A percentile compares a stretch with the other conserved stretches of the same genome.
These are phyloP conservation scores for Cirrhinus mrigala DNA, from an alignment of 2,797 vertebrate species.

Conservation along the genomic window DNA sequence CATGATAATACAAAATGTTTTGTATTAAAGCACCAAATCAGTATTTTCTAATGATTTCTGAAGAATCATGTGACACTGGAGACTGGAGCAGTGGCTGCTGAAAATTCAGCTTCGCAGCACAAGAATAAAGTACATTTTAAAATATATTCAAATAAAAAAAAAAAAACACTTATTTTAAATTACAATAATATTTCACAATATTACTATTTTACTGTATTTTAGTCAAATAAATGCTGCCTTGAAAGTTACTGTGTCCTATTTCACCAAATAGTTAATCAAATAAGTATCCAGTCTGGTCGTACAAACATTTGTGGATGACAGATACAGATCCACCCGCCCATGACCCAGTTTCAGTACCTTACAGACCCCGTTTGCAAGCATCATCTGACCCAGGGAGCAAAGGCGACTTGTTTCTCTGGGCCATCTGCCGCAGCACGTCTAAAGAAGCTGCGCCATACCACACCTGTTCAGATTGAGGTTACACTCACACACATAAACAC, in stretches of 20 bases:
- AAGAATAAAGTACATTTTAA: not conserved
- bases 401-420: not conserved
- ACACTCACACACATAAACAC: conserved; percentile 27
- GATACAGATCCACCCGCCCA: not conserved
- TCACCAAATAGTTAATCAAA: conserved; percentile 13
- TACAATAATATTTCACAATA: not conserved
- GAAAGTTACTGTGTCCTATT: not conserved
- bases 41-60: not conserved
- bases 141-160: not conserved
- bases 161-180: not conserved
- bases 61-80: not conserved
- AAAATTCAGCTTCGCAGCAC: not conserved
- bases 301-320: not conserved
- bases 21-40: not conserved
- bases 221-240: not conserved
- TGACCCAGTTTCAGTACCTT: conserved; percentile 51
- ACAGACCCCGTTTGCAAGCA: conserved; percentile 26
- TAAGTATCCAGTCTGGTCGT: not conserved
- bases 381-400: conserved; percentile 22
- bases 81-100: not conserved
- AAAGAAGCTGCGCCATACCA: conserved; percentile 6
- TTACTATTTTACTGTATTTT: not conserved
- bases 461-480: not conserved
- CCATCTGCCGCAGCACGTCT: conserved; percentile 22
- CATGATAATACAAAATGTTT: not conserved